Percentiles rank a stretch among this genome's conserved stretches.
Conservation (phyloP, 2,888 invertebrate genomes). For the Melieria omissa region DNA sequence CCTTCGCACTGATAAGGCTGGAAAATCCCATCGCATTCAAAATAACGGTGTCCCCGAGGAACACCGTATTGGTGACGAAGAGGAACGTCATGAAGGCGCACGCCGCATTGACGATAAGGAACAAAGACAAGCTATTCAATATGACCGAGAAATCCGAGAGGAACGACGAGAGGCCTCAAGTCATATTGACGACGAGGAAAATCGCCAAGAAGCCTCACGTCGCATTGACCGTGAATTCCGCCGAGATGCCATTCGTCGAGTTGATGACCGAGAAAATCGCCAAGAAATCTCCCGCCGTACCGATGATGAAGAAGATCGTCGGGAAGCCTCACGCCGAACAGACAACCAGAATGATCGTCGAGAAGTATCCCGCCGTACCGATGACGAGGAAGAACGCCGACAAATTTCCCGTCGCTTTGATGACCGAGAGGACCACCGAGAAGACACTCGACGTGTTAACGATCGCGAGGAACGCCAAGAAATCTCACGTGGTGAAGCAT, state of each 20-base stretch:
- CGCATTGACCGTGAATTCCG: background rate
- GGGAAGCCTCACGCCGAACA: background rate
- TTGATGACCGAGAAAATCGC: background rate
- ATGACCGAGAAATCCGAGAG: slow-evolving; percentile 1
- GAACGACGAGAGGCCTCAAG: slow-evolving; percentile 6
- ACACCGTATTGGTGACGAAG: no score
- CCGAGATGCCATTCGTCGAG: background rate
- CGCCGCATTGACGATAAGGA: no score
- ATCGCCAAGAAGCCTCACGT: slow-evolving; percentile 9
- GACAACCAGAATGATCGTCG: slow-evolving; percentile 10
- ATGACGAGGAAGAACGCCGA: slow-evolving; percentile 9
- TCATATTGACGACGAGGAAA: slow-evolving; percentile 8
- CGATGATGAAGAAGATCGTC: slow-evolving; percentile 3
- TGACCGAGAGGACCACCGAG: slow-evolving; percentile 7
- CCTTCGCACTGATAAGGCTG: no score
- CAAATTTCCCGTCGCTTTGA: slow-evolving; percentile 11
- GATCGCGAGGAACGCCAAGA: slow-evolving; percentile 24
- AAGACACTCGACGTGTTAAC: slow-evolving; percentile 3
- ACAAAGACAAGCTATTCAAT: no score
- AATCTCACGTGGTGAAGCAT: background rate
- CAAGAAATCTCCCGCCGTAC: background rate
- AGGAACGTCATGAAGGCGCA: no score
- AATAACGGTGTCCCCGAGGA: no score
- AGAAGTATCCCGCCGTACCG: background rate
- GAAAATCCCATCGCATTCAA: no score